A percentile compares a stretch with the other conserved stretches of the same genome.
phyloP scores from a whole-genome alignment of 2,888 invertebrate species.

The Leucophenga montana region DNA sequence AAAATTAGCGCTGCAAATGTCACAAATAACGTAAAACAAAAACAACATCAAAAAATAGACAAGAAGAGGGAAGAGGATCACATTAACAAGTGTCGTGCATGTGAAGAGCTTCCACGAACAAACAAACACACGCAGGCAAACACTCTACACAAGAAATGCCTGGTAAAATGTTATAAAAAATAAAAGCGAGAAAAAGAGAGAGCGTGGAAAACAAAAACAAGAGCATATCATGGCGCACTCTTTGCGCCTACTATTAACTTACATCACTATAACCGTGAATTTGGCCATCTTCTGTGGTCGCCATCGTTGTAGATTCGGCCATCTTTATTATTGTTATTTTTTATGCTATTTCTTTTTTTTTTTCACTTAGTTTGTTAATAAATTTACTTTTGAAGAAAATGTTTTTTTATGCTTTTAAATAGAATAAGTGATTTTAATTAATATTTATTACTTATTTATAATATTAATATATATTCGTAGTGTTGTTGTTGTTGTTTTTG shows the following conservation, averaged over 20 bases:
- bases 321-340: slow-evolving; percentile 42
- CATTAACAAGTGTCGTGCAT: neutral
- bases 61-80: neutral
- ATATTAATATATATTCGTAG: neutral
- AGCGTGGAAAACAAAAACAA: neutral
- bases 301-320: slow-evolving; percentile 56
- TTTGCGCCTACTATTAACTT: slow-evolving; percentile 49
- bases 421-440: too few species aligned
- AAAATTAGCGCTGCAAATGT: neutral
- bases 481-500: neutral
- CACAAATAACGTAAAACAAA: neutral
- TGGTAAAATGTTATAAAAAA: neutral
- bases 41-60: neutral
- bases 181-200: too few species aligned
- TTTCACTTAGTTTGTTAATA: slow-evolving; percentile 16
- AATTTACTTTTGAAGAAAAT: slow-evolving; percentile 17
- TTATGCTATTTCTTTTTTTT: slow-evolving; percentile 23
- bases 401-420: neutral
- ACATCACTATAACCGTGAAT: slow-evolving; percentile 70
- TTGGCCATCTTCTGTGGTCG: slow-evolving; percentile 61
- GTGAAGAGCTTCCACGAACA: neutral
- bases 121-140: neutral
- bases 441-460: too few species aligned
- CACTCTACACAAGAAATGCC: neutral
- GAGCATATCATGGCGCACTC: neutral